Conservation (phyloP, 2,797 vertebrate species). For the Microctenopoma stevenorrisi region DNA sequence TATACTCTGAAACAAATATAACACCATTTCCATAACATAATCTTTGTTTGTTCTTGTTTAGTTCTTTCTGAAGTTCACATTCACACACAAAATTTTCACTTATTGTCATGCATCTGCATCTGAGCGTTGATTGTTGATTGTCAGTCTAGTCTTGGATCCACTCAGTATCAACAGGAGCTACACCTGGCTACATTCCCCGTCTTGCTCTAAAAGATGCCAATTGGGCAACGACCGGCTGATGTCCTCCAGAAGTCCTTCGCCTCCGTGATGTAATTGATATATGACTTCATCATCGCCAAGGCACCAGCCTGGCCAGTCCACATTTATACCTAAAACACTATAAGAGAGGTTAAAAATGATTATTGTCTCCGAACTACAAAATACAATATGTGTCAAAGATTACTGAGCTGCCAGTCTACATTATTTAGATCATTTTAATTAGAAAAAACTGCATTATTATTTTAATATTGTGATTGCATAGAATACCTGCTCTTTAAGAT, state of each 20-base stretch:
- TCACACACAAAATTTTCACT: neutral
- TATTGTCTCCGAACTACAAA: neutral
- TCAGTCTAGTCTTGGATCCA: neutral
- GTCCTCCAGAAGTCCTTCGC: constrained; percentile 50
- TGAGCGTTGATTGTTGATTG: neutral
- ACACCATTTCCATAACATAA: constrained; percentile 42
- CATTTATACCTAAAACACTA: constrained; percentile 72
- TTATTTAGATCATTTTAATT: too few relatives aligned
- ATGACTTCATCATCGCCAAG: constrained; percentile 79
- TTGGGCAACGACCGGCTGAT: constrained; percentile 43
- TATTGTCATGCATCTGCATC: neutral
- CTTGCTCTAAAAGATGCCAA: constrained; percentile 42
- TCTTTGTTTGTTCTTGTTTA: neutral
- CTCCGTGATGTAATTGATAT: constrained; percentile 53
- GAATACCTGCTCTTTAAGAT: too few relatives aligned
- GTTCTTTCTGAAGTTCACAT: constrained; percentile 8
- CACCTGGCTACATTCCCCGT: constrained; percentile 78
- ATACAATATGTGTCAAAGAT: neutral
- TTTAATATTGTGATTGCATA: too few relatives aligned
- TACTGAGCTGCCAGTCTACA: neutral
- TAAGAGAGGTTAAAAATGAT: constrained; percentile 8
- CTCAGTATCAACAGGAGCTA: constrained; percentile 43
- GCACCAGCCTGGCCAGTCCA: constrained; percentile 84
- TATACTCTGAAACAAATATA: constrained; percentile 22
- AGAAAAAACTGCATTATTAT: too few relatives aligned